phyloP scores from a whole-genome alignment of 2,888 invertebrate species.

The Rotaria socialis region DNA sequence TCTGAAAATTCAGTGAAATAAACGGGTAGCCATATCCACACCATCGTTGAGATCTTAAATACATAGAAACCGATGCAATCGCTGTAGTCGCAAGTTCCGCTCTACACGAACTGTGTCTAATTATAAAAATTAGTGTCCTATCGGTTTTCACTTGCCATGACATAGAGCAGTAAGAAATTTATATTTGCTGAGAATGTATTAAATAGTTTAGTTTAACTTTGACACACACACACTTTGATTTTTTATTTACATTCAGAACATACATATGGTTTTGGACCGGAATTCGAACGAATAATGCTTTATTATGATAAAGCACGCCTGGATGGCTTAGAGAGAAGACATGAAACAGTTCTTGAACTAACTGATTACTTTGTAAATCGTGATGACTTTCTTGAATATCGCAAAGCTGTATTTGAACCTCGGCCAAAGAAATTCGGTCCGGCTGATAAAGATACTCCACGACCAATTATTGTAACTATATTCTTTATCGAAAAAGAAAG shows the following conservation, averaged over 20 bases:
- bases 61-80: too few species aligned
- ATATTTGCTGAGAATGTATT: too few species aligned
- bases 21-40: too few species aligned
- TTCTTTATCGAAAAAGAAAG: neutral
- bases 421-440: conserved; percentile 58
- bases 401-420: conserved; percentile 56
- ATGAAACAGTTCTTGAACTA: conserved; percentile 57
- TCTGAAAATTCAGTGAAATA: too few species aligned
- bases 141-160: too few species aligned
- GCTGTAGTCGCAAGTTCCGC: too few species aligned
- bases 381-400: conserved; percentile 57
- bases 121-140: too few species aligned
- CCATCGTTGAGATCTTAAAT: too few species aligned
- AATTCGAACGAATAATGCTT: conserved; percentile 64
- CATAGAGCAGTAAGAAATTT: too few species aligned
- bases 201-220: too few species aligned
- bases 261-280: conserved; percentile 52
- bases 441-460: conserved; percentile 50
- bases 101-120: too few species aligned
- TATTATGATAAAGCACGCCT: conserved; percentile 66
- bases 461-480: neutral
- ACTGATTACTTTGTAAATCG: conserved; percentile 56
- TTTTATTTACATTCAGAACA: conserved; percentile 53
- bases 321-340: conserved; percentile 66
- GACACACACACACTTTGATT: neutral